A percentile compares a stretch with the other conserved stretches of the same genome.
Evolutionary conservation across 2,797 vertebrate genomes (phyloP).

Genomic region (Cebuella pygmaea): DNA sequence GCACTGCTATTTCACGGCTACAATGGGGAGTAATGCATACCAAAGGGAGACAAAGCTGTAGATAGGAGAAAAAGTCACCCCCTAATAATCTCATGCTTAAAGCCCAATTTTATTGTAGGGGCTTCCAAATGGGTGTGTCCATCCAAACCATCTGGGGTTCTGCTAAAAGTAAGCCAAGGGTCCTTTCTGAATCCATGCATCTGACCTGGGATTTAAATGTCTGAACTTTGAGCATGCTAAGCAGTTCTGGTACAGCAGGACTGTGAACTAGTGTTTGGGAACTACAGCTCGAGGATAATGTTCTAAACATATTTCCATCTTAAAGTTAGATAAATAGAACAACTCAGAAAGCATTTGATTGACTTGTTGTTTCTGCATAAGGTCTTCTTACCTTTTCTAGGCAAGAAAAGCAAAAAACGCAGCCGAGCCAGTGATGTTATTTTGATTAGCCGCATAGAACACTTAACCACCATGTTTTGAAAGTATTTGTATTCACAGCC

Average conservation of each 20-base stretch:
- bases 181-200: background rate
- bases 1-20: background rate
- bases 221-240: background rate
- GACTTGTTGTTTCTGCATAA: slow-evolving; percentile 4
- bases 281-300: background rate
- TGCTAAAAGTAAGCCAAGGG: background rate
- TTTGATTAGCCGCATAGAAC: slow-evolving; percentile 39
- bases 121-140: background rate
- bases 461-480: slow-evolving; percentile 36
- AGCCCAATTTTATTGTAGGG: background rate
- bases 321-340: background rate
- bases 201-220: background rate
- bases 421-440: slow-evolving; percentile 19
- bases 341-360: background rate
- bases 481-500: slow-evolving; percentile 56
- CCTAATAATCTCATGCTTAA: background rate
- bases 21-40: background rate
- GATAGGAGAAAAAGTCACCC: background rate
- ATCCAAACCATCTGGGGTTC: background rate
- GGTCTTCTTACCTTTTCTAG: background rate
- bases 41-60: background rate
- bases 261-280: background rate
- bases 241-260: background rate
- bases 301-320: background rate
- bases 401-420: slow-evolving; percentile 22